These are phyloP conservation scores for Aegotheles bennettii DNA, from an alignment of 2,113 vertebrate species.

Conservation along the genomic window DNA sequence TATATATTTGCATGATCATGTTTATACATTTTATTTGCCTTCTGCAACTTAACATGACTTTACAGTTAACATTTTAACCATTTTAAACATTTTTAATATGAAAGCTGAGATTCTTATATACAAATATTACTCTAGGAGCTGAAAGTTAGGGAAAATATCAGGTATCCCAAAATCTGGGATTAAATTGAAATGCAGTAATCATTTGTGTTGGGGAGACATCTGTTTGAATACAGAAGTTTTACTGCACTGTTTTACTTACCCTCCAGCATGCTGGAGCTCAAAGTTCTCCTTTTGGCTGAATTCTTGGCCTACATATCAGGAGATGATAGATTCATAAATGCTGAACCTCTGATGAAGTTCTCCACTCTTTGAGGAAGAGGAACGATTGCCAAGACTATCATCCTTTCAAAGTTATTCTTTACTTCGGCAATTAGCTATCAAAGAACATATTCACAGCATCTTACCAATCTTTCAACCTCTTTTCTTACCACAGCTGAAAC, in stretches of 20 bases:
- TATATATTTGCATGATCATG: background rate
- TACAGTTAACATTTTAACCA: background rate
- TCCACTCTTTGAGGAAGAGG: background rate
- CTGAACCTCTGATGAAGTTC: background rate
- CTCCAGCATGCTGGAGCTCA: background rate
- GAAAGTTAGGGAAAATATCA: background rate
- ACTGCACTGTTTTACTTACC: background rate
- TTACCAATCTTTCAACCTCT: background rate
- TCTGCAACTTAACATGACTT: background rate
- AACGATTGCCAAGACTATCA: background rate
- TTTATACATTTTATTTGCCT: background rate
- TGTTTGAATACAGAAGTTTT: background rate
- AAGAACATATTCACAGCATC: background rate
- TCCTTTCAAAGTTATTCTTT: background rate
- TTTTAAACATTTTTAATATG: background rate
- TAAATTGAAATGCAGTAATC: background rate
- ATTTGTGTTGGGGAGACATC: background rate
- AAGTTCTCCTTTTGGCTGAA: background rate
- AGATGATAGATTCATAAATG: background rate
- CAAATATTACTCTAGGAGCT: background rate
- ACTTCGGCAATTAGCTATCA: background rate
- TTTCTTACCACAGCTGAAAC: background rate
- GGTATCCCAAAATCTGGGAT: background rate
- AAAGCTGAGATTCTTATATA: background rate
- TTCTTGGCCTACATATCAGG: background rate